Evolutionary conservation across 2,113 vertebrate genomes (phyloP).

Genomic region (Nerophis lumbriciformis): DNA sequence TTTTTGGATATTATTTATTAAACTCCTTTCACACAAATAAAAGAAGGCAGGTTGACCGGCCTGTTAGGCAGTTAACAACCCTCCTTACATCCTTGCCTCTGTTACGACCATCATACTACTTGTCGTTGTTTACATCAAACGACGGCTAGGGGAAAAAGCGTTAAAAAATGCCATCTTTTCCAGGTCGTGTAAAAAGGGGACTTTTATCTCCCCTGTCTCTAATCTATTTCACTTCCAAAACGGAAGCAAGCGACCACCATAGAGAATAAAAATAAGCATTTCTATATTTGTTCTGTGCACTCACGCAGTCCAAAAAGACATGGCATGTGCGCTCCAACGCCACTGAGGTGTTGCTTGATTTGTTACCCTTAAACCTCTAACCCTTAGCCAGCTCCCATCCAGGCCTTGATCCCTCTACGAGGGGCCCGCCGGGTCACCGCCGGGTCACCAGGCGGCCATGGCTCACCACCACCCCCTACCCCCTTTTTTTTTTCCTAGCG

Average conservation of each 20-base stretch:
- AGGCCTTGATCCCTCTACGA: constrained; percentile 65
- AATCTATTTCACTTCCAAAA: background rate
- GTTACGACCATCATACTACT: too few species aligned
- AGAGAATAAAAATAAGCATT: constrained; percentile 36
- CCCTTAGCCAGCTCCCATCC: constrained; percentile 66
- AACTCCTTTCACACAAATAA: too few species aligned
- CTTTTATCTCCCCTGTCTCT: background rate
- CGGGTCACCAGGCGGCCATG: constrained; percentile 74
- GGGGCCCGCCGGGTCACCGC: constrained; percentile 72
- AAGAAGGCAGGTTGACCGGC: too few species aligned
- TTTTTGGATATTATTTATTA: too few species aligned
- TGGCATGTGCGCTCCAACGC: constrained; percentile 62
- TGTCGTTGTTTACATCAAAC: too few species aligned
- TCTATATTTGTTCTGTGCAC: constrained; percentile 36
- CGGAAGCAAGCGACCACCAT: constrained; percentile 6
- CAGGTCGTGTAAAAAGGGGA: background rate
- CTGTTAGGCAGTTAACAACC: too few species aligned
- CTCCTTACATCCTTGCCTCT: too few species aligned
- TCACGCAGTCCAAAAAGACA: constrained; percentile 36
- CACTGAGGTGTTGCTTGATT: constrained; percentile 74
- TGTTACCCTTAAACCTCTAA: constrained; percentile 74
- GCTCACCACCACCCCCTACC: constrained; percentile 59
- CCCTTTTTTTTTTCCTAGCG: constrained; percentile 48
- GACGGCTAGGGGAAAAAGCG: too few species aligned
- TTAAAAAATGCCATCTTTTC: too few species aligned